A percentile compares a stretch with the other conserved stretches of the same genome.
phyloP scores from a whole-genome alignment of 92 coral and sea anemone species.

The Umimayanthus chanpuru region DNA sequence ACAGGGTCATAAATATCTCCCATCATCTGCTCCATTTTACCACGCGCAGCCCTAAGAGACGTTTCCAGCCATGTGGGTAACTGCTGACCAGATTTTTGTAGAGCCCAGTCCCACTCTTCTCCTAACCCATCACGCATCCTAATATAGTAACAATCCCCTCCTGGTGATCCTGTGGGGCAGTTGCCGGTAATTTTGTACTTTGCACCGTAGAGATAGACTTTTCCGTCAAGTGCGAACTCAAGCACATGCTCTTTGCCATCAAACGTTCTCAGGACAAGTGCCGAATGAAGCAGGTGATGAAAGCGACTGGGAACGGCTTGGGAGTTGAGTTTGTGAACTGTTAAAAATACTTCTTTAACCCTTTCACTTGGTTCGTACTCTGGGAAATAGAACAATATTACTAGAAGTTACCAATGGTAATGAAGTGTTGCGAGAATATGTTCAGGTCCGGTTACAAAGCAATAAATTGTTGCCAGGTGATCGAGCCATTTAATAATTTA shows the following conservation, averaged over 20 bases:
- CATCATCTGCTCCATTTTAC: constrained; percentile 62
- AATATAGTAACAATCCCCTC: constrained; percentile 16
- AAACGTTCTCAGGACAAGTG: constrained; percentile 57
- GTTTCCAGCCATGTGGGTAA: constrained; percentile 41
- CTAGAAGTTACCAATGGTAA: too few relatives aligned
- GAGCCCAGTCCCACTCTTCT: constrained; percentile 48
- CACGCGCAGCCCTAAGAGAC: constrained; percentile 54
- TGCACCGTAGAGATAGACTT: constrained; percentile 56
- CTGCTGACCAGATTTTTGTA: constrained; percentile 48
- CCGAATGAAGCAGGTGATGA: constrained; percentile 56
- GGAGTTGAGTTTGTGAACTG: constrained; percentile 28
- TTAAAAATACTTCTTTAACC: constrained; percentile 28
- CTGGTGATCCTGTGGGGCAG: constrained; percentile 47
- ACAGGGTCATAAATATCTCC: too few relatives aligned
- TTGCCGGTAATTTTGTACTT: constrained; percentile 33
- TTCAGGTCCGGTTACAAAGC: too few relatives aligned
- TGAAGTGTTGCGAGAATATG: too few relatives aligned
- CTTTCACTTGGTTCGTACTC: constrained; percentile 31
- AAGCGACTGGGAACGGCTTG: constrained; percentile 30
- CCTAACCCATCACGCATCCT: constrained; percentile 41
- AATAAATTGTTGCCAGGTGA: too few relatives aligned
- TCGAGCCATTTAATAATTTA: too few relatives aligned
- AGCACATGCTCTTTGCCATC: constrained; percentile 56
- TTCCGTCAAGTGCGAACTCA: constrained; percentile 62
- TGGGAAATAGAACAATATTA: neutral